These are phyloP conservation scores for Oscheius onirici DNA, from an alignment of 2,888 invertebrate species.

Conservation along the genomic window DNA sequence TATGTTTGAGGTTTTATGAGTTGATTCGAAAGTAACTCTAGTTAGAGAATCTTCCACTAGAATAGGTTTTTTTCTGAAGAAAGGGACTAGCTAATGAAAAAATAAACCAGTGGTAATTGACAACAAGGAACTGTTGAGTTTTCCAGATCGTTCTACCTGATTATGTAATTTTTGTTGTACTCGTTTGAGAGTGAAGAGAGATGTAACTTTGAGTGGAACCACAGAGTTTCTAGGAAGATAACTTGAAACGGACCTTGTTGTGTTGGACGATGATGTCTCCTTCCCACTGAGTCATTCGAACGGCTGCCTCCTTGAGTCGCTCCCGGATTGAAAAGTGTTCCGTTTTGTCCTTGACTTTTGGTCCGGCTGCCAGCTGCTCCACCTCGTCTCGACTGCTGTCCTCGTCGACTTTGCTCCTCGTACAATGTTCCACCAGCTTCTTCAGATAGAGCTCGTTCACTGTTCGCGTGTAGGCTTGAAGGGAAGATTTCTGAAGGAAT, in stretches of 20 bases:
- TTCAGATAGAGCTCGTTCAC: slow-evolving; percentile 31
- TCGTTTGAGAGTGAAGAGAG: too few species aligned
- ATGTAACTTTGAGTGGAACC: too few species aligned
- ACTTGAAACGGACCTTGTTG: neutral
- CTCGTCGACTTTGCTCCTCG: slow-evolving; percentile 17
- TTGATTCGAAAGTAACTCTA: too few species aligned
- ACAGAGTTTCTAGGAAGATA: too few species aligned
- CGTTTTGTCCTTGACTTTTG: slow-evolving; percentile 4
- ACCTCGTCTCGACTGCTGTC: slow-evolving; percentile 10
- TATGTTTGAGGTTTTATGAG: neutral
- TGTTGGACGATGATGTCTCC: neutral
- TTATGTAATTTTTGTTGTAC: too few species aligned
- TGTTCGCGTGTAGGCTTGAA: slow-evolving; percentile 22
- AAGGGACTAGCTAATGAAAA: neutral
- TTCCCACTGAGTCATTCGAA: slow-evolving; percentile 18
- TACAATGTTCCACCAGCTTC: slow-evolving; percentile 19
- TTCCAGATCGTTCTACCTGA: too few species aligned
- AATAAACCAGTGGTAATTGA: too few species aligned
- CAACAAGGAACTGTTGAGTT: too few species aligned
- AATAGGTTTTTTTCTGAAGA: too few species aligned
- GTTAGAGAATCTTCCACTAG: too few species aligned
- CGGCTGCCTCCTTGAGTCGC: slow-evolving; percentile 29
- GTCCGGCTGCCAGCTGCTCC: slow-evolving; percentile 19
- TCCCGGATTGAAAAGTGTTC: slow-evolving; percentile 17
- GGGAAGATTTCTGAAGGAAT: slow-evolving; percentile 9